phyloP scores from a whole-genome alignment of 2,888 invertebrate species.

The Acrobeloides nanus region DNA sequence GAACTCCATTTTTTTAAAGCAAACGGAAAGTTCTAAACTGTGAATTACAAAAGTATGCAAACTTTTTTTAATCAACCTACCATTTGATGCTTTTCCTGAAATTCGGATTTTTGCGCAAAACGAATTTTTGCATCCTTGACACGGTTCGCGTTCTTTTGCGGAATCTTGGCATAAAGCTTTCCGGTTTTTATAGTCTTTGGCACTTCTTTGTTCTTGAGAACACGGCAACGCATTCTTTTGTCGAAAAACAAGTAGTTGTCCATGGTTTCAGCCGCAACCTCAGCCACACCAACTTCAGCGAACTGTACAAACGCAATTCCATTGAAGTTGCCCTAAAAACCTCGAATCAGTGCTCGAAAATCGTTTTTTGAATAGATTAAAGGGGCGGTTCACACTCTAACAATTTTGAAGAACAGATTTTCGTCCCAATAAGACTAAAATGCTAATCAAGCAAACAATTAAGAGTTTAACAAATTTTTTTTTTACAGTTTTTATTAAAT shows the following conservation, averaged over 20 bases:
- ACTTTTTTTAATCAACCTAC: conserved; percentile 7
- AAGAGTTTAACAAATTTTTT: too few relatives aligned
- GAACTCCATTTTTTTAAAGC: too few relatives aligned
- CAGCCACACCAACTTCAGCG: conserved; percentile 72
- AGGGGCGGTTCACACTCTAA: too few relatives aligned
- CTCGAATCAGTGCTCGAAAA: too few relatives aligned
- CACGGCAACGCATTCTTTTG: conserved; percentile 62
- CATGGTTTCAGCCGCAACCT: conserved; percentile 90
- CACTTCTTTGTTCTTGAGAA: conserved; percentile 17
- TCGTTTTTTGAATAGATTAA: too few relatives aligned
- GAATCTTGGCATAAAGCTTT: conserved; percentile 6
- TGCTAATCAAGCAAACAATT: too few relatives aligned
- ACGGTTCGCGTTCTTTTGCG: not conserved
- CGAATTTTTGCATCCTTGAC: conserved; percentile 5
- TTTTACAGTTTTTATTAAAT: too few relatives aligned
- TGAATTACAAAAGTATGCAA: too few relatives aligned
- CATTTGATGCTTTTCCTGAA: conserved; percentile 9
- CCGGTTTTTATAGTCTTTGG: conserved; percentile 12
- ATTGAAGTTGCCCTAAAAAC: conserved; percentile 62
- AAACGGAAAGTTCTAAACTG: too few relatives aligned
- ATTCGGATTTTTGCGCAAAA: conserved; percentile 7
- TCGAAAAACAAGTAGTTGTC: conserved; percentile 94
- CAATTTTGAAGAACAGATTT: too few relatives aligned
- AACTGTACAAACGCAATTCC: conserved; percentile 89
- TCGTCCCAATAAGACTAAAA: too few relatives aligned